These are phyloP conservation scores for Mionectes macconnelli DNA, from an alignment of 2,113 vertebrate genomes.

Conservation along the genomic window DNA sequence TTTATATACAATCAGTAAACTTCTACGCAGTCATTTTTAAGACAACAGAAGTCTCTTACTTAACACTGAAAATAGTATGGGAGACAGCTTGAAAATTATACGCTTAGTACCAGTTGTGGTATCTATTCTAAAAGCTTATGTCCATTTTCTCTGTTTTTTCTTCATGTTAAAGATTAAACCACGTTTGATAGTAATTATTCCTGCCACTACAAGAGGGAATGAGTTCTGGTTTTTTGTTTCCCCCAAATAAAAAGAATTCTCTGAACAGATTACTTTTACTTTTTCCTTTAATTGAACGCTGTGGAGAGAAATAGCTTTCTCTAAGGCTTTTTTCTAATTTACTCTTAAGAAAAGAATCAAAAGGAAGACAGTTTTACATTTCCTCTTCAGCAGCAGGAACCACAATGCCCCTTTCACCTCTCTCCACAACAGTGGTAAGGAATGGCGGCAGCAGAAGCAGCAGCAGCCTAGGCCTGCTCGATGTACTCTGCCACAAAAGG, in stretches of 20 bases:
- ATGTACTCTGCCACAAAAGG: background rate
- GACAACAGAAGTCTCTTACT: background rate
- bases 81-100: background rate
- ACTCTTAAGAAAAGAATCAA: background rate
- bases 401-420: background rate
- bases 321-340: background rate
- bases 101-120: background rate
- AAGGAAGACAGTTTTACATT: background rate
- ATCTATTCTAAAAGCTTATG: background rate
- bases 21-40: background rate
- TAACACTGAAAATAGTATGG: background rate
- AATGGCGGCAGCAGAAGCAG: background rate
- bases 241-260: background rate
- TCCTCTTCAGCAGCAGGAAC: background rate
- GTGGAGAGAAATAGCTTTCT: background rate
- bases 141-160: background rate
- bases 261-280: background rate
- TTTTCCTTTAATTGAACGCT: background rate
- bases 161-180: background rate
- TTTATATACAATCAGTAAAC: background rate
- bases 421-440: background rate
- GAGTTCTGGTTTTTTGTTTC: background rate
- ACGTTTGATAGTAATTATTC: background rate
- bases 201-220: background rate
- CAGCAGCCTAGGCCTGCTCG: rapidly evolving